Percentiles rank a stretch among this genome's conserved stretches.
Evolutionary conservation across 2,113 vertebrate species (phyloP).

Genomic region (Ictidomys tridecemlineatus): DNA sequence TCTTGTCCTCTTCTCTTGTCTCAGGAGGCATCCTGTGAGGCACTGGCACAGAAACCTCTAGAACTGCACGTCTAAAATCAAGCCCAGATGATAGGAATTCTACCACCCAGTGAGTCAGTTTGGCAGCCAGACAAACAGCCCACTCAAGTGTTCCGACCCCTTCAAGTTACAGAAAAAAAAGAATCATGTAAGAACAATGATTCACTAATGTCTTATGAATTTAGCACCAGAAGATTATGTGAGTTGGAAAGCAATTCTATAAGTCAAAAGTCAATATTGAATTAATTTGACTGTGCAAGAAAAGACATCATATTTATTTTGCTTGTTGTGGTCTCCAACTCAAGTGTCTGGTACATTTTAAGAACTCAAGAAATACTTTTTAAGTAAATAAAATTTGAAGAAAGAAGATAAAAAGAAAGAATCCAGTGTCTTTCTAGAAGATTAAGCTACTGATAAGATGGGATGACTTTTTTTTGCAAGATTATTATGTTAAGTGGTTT

Average conservation of each 20-base stretch:
- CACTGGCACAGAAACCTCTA: neutral
- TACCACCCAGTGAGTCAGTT: neutral
- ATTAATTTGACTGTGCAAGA: neutral
- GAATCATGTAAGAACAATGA: neutral
- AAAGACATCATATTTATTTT: neutral
- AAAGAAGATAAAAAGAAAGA: neutral
- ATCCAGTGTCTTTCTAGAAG: neutral
- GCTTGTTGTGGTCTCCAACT: neutral
- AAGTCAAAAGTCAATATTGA: constrained; percentile 11
- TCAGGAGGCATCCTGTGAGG: neutral
- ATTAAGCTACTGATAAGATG: neutral
- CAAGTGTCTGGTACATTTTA: neutral
- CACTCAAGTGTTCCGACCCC: neutral
- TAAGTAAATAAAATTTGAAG: constrained; percentile 44
- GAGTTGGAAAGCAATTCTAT: constrained; percentile 16
- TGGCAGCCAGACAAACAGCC: neutral
- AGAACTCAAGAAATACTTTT: constrained; percentile 31
- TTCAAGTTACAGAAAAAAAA: neutral
- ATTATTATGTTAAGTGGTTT: constrained; percentile 33
- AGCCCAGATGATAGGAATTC: neutral
- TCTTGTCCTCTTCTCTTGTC: constrained; percentile 10
- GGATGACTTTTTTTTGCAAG: constrained; percentile 15
- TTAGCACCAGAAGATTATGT: constrained; percentile 15
- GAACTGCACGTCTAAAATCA: neutral
- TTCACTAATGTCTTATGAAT: neutral